Evolutionary conservation across 2,113 vertebrate genomes (phyloP).

Genomic region (Lycaon pictus): DNA sequence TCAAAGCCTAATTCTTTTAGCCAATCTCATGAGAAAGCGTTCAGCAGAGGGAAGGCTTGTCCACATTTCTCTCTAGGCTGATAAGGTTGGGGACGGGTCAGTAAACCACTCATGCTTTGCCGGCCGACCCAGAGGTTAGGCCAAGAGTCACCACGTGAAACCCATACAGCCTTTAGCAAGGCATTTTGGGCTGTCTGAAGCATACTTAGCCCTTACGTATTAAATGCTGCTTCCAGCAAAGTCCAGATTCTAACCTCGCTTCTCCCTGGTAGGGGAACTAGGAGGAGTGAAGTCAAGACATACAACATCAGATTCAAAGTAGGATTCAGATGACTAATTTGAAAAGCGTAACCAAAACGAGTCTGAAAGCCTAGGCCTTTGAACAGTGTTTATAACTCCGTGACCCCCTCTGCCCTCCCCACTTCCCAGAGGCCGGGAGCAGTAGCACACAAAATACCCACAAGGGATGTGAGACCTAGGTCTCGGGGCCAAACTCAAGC

Average conservation of each 20-base stretch:
- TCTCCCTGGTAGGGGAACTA: not conserved
- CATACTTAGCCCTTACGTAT: not conserved
- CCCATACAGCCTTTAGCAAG: not conserved
- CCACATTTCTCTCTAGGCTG: not conserved
- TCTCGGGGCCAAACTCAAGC: not conserved
- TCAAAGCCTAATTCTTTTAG: not conserved
- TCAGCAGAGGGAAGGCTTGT: not conserved
- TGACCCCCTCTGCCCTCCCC: not conserved
- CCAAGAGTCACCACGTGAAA: not conserved
- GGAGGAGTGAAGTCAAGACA: not conserved
- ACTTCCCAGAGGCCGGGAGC: not conserved
- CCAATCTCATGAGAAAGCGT: not conserved
- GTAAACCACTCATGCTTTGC: not conserved
- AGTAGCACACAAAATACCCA: not conserved
- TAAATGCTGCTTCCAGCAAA: slow-evolving; percentile 23
- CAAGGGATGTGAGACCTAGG: not conserved
- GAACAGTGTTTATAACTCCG: not conserved
- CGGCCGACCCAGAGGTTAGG: not conserved
- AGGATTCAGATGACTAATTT: not conserved
- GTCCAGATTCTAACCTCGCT: not conserved
- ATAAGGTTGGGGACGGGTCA: not conserved
- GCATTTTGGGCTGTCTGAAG: not conserved
- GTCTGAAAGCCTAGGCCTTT: not conserved
- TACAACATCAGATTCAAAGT: not conserved
- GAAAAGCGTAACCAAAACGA: slow-evolving; percentile 1